These are phyloP conservation scores for Melanostigma gelatinosum DNA, from an alignment of 2,113 vertebrate species.

Conservation along the genomic window DNA sequence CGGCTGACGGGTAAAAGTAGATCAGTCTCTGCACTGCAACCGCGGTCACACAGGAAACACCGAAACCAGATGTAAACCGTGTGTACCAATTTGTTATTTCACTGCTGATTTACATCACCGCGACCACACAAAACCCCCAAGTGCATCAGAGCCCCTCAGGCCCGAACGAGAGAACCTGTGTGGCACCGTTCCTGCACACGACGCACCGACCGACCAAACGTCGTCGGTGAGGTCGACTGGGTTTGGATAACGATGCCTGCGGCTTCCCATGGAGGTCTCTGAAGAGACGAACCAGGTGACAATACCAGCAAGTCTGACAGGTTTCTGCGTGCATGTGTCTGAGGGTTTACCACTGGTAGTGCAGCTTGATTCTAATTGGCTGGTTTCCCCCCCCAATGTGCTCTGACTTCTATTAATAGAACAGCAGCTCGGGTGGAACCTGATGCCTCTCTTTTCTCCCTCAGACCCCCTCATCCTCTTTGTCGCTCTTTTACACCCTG, in stretches of 20 bases:
- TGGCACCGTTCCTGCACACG: background rate
- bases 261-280: conserved; percentile 7
- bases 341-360: conserved; percentile 37
- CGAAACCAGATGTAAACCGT: conserved; percentile 1
- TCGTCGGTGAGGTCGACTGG: background rate
- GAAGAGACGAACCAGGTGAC: conserved; percentile 40
- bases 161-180: conserved; percentile 9
- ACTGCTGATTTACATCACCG: conserved; percentile 7
- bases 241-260: background rate
- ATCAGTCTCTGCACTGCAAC: background rate
- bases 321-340: conserved; percentile 5
- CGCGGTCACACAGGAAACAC: background rate
- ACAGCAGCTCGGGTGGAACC: conserved; percentile 50
- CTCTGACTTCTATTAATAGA: conserved; percentile 69
- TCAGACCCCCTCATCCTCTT: conserved; percentile 41
- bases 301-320: conserved; percentile 29
- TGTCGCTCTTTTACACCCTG: conserved; percentile 2
- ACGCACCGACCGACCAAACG: background rate
- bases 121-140: conserved; percentile 10
- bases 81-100: conserved; percentile 9
- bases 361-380: conserved; percentile 66
- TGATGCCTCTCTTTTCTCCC: conserved; percentile 45
- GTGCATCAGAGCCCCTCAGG: conserved; percentile 4
- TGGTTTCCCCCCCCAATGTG: conserved; percentile 52
- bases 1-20: background rate